Base-by-base conservation (phyloP, 2,888 invertebrate species). In the Polydrusus cervinus region DNA sequence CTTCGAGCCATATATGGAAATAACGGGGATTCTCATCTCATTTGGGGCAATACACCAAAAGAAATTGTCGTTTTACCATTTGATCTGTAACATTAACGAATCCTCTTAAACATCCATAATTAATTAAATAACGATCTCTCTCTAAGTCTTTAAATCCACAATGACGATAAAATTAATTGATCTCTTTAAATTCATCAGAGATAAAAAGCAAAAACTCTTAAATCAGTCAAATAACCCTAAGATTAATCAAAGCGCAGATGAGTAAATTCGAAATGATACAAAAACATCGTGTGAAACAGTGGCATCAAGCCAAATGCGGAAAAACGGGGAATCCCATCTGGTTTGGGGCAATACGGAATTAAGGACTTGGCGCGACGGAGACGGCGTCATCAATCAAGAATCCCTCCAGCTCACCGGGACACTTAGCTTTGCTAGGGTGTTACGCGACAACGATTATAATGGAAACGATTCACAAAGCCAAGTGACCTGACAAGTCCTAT, bases 401-500 rank as follows among this genome's bases (percentile, higher is more conserved):
- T 65, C 71, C 71, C 71, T 71, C 57, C 71, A 71, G 71, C 71
- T 71, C 71, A 71, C 71, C 71, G 71, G 71, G 71, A 71, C 71
- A 71, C 71, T 71, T 55, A 71, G 71, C 71, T 71, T 71, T 65
- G 65, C 65, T 65, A 77, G 77, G 74, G 78, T 75, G 72, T 73
- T 73, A 73, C 72, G 72, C 72, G 72, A 73, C 72, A 73, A 60
- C 72, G 72, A 73, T 73, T 73, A 73, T 73, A 73, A 73, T 73
- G 72, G 72, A 67, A 67, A 67, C 72, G 67, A 73, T 73, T 73
- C 72, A 73, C 72, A 73, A 73, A 73, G 67, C 72, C 72, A 73
- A 73, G 66, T 73, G 72, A 73, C 72, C 72, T 73, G 72, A 73
- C 72, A 73, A 73, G 49, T 73, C 67, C 67, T 73, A 73, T 73